Base-by-base conservation (phyloP, 2,113 vertebrate species). In the Alectura lathami region DNA sequence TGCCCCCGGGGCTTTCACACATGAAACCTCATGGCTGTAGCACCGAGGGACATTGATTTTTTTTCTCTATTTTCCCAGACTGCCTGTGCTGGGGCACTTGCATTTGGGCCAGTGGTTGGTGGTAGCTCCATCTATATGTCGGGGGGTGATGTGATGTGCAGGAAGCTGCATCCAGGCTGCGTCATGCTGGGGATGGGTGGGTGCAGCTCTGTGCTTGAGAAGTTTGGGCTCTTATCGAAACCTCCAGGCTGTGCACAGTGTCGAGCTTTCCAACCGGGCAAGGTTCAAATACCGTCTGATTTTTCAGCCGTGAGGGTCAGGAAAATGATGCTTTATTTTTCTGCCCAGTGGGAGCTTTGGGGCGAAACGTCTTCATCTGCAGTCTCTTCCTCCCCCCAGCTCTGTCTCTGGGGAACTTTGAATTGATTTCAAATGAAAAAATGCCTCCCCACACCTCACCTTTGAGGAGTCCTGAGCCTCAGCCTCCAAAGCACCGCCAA, bases 401-500 rank as follows among this genome's bases (percentile, higher is more conserved):
- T 83, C 5, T 1, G 2, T 91, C 83, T 83, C 91, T 5, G 22
- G 93, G 84, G 86, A 87, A 73, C 63, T 18, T 74, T 38, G 91
- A 88, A 89, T 87, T 69, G 91, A 89, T 94, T 92, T 91, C 67
- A 47, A 70, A 76, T 43, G 81, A 89, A 85, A 57, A 92, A 54
- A 88, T 50, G 38, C 63, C 67, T 93, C 59, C 67, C 56, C 70
- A 89, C 30, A 79, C 76, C 29, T 82, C 32, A 76, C 0, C 2
- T 8, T n/a, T 5, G 21, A 70, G 85, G 14, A 94, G 87, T 83
- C 74, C 38, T 15, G 29, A 86, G 82, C 78, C 40, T 89, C 12
- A 1, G 57, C 73, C 69, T 92, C 83, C 23, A 23, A 47, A 85
- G 63, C 89, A 47, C 48, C 2, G 2, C 73, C 0, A 22, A 83